Evolutionary conservation across 1,140 invertebrate genomes (phyloP).

Genomic region (Drosophila teissieri): DNA sequence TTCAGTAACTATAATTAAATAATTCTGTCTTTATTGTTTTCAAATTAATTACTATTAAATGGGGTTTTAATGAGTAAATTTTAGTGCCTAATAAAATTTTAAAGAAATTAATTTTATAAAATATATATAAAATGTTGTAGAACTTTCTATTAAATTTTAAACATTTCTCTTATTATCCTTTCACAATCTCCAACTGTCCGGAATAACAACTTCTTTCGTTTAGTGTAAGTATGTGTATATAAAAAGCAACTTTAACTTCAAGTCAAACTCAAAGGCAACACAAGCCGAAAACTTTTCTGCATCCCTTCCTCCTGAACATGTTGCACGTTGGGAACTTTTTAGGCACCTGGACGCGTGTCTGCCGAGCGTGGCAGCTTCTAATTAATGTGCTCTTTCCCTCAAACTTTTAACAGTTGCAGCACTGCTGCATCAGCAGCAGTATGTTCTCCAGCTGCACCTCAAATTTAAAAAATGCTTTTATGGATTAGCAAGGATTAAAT

Average conservation of each 20-base stretch:
- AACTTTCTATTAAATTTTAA: not conserved
- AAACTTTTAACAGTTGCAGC: constrained; percentile 48
- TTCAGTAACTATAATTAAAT: too few relatives aligned
- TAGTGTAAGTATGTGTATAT: constrained; percentile 8
- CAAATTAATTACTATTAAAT: too few relatives aligned
- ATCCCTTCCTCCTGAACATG: constrained; percentile 30
- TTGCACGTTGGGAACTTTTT: constrained; percentile 71
- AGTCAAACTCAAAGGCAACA: constrained; percentile 57
- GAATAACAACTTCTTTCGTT: not conserved
- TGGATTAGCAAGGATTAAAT: not conserved
- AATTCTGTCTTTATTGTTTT: too few relatives aligned
- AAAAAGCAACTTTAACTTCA: constrained; percentile 49
- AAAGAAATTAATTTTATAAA: too few relatives aligned
- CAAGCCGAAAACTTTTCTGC: constrained; percentile 56
- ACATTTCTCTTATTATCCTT: not conserved
- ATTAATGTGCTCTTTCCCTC: constrained; percentile 64
- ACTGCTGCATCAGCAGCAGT: constrained; percentile 19
- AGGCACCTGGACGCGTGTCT: constrained; percentile 61
- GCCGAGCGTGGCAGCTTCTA: constrained; percentile 76
- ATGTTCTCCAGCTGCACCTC: constrained; percentile 17
- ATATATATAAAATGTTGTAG: too few relatives aligned
- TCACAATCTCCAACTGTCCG: not conserved
- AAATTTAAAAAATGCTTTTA: constrained; percentile 44
- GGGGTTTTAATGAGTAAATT: too few relatives aligned
- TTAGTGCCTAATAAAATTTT: too few relatives aligned